phyloP scores from a whole-genome alignment of 2,888 invertebrate genomes.

The Chrysodeixis includens region DNA sequence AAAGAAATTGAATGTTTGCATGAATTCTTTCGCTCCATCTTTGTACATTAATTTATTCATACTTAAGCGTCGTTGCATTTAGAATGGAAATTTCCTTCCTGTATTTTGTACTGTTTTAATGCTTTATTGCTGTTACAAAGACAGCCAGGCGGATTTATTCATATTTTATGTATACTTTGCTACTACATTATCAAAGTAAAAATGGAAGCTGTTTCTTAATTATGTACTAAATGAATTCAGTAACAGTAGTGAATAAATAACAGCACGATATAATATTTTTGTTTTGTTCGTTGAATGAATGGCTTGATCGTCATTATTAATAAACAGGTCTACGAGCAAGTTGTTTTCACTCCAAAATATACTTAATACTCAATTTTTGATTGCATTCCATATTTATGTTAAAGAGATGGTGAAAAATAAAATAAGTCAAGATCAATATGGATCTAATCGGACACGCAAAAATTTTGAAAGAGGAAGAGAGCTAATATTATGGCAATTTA shows the following conservation, averaged over 20 bases:
- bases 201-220: not conserved
- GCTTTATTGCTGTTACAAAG: slow-evolving; percentile 14
- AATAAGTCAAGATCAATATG: no score
- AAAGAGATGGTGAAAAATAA: no score
- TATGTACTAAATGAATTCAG: not conserved
- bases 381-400: no score
- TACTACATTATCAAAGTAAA: not conserved
- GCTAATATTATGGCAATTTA: no score
- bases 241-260: not conserved
- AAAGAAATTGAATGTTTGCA: slow-evolving; percentile 42
- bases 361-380: no score
- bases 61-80: slow-evolving; percentile 42
- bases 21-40: slow-evolving; percentile 23
- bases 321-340: not conserved
- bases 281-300: not conserved
- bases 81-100: slow-evolving; percentile 40
- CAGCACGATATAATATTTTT: not conserved
- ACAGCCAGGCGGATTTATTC: not conserved
- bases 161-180: slow-evolving; percentile 2
- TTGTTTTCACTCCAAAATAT: not conserved
- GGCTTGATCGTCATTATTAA: not conserved
- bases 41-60: slow-evolving; percentile 45
- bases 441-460: no score
- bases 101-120: slow-evolving; percentile 24
- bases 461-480: no score